A percentile compares a stretch with the other conserved stretches of the same genome.
phyloP scores from a whole-genome alignment of 2,888 invertebrate species.

The Parnassius apollo region DNA sequence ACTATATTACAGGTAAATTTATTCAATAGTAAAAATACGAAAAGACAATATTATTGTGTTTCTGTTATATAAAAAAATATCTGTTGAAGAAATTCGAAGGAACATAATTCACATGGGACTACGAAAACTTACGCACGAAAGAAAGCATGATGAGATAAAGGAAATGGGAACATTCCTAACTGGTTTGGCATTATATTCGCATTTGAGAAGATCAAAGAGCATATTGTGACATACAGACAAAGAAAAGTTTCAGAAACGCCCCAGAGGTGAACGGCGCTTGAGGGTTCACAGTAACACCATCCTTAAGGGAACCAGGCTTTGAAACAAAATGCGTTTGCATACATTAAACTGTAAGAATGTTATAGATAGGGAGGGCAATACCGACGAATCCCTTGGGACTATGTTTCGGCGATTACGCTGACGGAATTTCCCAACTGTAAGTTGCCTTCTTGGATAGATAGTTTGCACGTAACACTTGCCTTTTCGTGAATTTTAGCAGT shows the following conservation, averaged over 20 bases:
- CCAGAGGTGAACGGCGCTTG: slow-evolving; percentile 60
- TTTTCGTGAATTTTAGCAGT: slow-evolving; percentile 69
- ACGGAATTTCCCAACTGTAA: slow-evolving; percentile 69
- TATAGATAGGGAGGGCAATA: slow-evolving; percentile 73
- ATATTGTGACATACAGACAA: slow-evolving; percentile 66
- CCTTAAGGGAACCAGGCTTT: slow-evolving; percentile 76
- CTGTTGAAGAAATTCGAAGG: slow-evolving; percentile 52
- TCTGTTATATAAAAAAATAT: slow-evolving; percentile 40
- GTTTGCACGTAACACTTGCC: slow-evolving; percentile 75
- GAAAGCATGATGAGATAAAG: slow-evolving; percentile 59
- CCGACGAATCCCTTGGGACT: slow-evolving; percentile 61
- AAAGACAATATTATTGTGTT: slow-evolving; percentile 64
- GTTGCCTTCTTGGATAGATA: slow-evolving; percentile 69
- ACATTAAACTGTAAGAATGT: slow-evolving; percentile 81
- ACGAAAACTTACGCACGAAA: slow-evolving; percentile 44
- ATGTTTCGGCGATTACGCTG: slow-evolving; percentile 80
- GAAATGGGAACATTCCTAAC: slow-evolving; percentile 64
- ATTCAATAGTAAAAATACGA: slow-evolving; percentile 57
- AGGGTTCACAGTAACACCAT: slow-evolving; percentile 73
- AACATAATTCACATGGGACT: slow-evolving; percentile 45
- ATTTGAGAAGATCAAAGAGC: slow-evolving; percentile 79
- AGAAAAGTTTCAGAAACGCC: slow-evolving; percentile 61
- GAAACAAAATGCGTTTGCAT: slow-evolving; percentile 82
- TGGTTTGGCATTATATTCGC: slow-evolving; percentile 77
- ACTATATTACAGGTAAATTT: slow-evolving; percentile 54